A percentile compares a stretch with the other conserved stretches of the same genome.
Conservation (phyloP, 2,888 invertebrate genomes). For the Geotrupes spiniger region DNA sequence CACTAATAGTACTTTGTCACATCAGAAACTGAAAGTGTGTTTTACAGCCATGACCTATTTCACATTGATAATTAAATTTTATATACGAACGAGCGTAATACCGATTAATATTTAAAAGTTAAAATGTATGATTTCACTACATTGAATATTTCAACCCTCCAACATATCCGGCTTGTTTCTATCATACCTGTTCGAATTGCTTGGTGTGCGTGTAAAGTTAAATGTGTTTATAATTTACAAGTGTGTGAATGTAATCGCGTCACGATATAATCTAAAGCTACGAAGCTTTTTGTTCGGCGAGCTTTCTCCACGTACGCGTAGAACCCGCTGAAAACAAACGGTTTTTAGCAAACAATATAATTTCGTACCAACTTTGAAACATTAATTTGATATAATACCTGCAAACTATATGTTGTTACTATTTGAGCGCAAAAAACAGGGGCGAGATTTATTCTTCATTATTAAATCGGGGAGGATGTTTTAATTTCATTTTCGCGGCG, state of each 20-base stretch:
- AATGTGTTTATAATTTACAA: constrained; percentile 26
- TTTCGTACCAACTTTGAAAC: constrained; percentile 19
- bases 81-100: no score
- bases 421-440: constrained; percentile 8
- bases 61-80: no score
- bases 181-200: constrained; percentile 9
- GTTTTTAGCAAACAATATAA: constrained; percentile 21
- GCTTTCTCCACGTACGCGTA: constrained; percentile 9
- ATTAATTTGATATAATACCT: constrained; percentile 23
- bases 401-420: constrained; percentile 18
- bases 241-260: constrained; percentile 23
- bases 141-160: no score
- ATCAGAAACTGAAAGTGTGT: no score
- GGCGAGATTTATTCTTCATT: constrained; percentile 4
- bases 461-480: constrained; percentile 5
- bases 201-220: constrained; percentile 20
- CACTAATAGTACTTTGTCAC: no score
- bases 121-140: no score
- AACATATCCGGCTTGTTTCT: not conserved
- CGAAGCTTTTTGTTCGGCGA: constrained; percentile 15
- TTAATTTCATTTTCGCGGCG: not conserved
- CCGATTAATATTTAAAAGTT: no score
- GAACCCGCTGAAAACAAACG: constrained; percentile 16
- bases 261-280: constrained; percentile 24
- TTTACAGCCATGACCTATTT: no score